Base-by-base conservation (phyloP, 2,888 invertebrate species). In the Odontocolon sp. region DNA sequence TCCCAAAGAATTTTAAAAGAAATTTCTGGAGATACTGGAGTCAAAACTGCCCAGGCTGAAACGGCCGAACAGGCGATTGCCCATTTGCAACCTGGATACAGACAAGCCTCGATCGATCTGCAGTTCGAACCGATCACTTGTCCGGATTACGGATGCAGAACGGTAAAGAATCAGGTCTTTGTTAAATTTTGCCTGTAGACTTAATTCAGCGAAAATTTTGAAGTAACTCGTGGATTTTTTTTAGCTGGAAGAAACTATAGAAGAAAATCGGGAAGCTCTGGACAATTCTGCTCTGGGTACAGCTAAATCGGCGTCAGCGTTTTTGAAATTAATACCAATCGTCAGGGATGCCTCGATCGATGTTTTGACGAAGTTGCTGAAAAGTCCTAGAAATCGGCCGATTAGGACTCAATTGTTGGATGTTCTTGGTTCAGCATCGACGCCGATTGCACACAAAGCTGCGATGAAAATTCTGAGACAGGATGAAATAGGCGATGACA, bases 351-450 rank as follows among this genome's bases (percentile, higher is more conserved):
- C 94, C 0, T 91, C 92, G 1, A 91, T 92, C 52, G 92, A 93
- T 3, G 94, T 94, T 38, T 92, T 95, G 80, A 90, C 90, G 5
- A 93, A 92, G 85, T 91, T 92, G 36, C 91, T 94, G 77, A 92
- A 92, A 66, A 91, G 92, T 54, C 91, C 92, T 23, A 93, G 93
- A 70, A 93, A 94, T 81, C 91, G 92, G 71, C 90, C 92, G 8
- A 91, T 94, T 85, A 93, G 92, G 77, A 91, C 91, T 3, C 95
- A 95, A 87, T 84, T 96, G 4, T 92, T 94, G 57, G 96, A 96
- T 87, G 89, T 95, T 1, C 90, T 94, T 26, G 95, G 95, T 0
- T 94, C 95, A 0, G 92, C 94, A 0, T 95, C 95, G 86, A 96
- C 95, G 0, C 85, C 91, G 2, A 92, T 93, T 1, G 92, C 94